Base-by-base conservation (phyloP, 2,113 vertebrate species). In the Solenodon paradoxus region DNA sequence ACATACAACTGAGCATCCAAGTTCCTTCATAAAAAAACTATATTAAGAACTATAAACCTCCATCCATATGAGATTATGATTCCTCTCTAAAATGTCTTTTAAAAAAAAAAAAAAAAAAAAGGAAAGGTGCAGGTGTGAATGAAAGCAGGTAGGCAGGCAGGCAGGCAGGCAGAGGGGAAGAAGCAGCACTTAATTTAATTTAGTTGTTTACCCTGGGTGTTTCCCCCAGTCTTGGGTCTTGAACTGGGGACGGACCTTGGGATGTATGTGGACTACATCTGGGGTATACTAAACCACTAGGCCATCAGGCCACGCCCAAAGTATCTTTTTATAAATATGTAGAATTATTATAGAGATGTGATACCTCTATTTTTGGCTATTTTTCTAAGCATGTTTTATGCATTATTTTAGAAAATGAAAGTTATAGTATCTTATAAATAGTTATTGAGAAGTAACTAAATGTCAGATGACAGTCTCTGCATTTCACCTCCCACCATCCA, bases 351-450 rank as follows among this genome's bases (percentile, higher is more conserved):
- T 7, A 85, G 57, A 66, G 63, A 22, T 22, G 42, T 28, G 42
- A 92, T 4, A 69, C 32, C 61, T 42, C 69, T 86, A n/a, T 30
- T 77, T 89, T 86, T 63, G 32, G 55, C 74, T 71, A 83, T 38
- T 88, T 87, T 82, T 47, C 63, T 82, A 95, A 69, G 69, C 47
- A 86, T 19, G 24, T 69, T 92, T 95, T 82, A 55, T 68, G 93
- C 64, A 69, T 78, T 91, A 93, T 91, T 74, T 96, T 86, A 78
- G 5, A 1, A 80, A 82, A 94, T 96, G 72, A 96, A 96, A 79
- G 89, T 92, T 97, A 74, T 47, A 30, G 40, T 90, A 78, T 95
- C 88, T 97, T 97, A 92, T n/a, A 92, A 92, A 95, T 90, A 96
- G 98, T 93, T 79, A 96, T 64, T 86, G 79, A 92, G 75, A 90